These are phyloP conservation scores for Celastrina argiolus DNA, from an alignment of 2,888 invertebrate species.

Conservation along the genomic window DNA sequence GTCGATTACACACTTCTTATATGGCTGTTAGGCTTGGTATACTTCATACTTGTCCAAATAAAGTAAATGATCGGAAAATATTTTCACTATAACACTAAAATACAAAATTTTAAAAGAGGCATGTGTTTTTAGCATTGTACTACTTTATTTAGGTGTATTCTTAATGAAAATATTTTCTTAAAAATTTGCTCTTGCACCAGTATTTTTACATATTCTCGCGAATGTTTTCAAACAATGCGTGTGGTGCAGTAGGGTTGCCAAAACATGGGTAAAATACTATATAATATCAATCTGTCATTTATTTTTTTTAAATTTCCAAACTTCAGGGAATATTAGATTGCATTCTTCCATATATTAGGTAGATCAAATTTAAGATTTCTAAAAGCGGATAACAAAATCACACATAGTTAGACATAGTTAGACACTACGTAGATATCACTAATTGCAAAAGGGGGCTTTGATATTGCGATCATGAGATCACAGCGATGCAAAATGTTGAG, in stretches of 20 bases:
- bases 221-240: conserved; percentile 21
- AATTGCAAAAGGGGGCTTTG: neutral
- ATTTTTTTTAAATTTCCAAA: too few species aligned
- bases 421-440: neutral
- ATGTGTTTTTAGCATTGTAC: neutral
- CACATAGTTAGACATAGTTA: too few species aligned
- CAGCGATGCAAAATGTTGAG: neutral
- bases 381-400: too few species aligned
- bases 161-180: neutral
- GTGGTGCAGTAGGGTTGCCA: conserved; percentile 19
- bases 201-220: conserved; percentile 10
- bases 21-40: neutral
- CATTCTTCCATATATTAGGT: too few species aligned
- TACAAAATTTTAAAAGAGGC: neutral
- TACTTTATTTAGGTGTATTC: too few species aligned
- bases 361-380: too few species aligned
- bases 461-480: neutral
- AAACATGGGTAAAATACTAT: neutral
- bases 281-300: too few species aligned
- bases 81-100: neutral
- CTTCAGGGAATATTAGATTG: too few species aligned
- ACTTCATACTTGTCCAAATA: conserved; percentile 18
- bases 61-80: neutral
- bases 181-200: neutral
- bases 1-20: conserved; percentile 33